These are phyloP conservation scores for Agrypnus murinus DNA, from an alignment of 2,888 invertebrate genomes.

Conservation along the genomic window DNA sequence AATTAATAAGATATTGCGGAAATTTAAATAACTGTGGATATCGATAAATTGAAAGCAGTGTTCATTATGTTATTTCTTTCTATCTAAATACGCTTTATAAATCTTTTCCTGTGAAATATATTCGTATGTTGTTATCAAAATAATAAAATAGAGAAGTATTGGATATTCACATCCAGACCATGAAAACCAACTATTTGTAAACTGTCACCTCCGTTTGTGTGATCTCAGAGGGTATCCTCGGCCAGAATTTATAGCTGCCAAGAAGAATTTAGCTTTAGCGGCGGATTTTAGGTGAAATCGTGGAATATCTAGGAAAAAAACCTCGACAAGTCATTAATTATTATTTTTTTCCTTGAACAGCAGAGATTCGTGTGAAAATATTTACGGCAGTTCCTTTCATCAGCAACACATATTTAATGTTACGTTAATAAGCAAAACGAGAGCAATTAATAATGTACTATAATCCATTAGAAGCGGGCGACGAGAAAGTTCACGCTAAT, in stretches of 20 bases:
- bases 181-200: constrained; percentile 25
- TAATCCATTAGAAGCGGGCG: constrained; percentile 35
- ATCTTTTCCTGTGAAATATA: no score
- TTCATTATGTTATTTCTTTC: no score
- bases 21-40: no score
- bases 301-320: constrained; percentile 8
- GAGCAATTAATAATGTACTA: constrained; percentile 36
- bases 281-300: constrained; percentile 3
- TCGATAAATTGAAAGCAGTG: no score
- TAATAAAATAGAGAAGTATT: not conserved
- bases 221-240: not conserved
- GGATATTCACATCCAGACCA: constrained; percentile 1
- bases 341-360: constrained; percentile 1
- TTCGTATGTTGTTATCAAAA: no score
- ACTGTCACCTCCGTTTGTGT: constrained; percentile 15
- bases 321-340: constrained; percentile 20
- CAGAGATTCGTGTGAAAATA: constrained; percentile 8
- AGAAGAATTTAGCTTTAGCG: constrained; percentile 9
- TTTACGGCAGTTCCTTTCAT: constrained; percentile 27
- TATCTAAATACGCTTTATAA: no score
- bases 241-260: constrained; percentile 15
- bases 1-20: no score
- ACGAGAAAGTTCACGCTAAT: constrained; percentile 27
- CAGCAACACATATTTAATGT: constrained; percentile 24
- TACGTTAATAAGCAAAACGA: constrained; percentile 31